A percentile compares a stretch with the other conserved stretches of the same genome.
phyloP scores from a whole-genome alignment of 2,113 vertebrate species.

The Mormyrus lacerda region DNA sequence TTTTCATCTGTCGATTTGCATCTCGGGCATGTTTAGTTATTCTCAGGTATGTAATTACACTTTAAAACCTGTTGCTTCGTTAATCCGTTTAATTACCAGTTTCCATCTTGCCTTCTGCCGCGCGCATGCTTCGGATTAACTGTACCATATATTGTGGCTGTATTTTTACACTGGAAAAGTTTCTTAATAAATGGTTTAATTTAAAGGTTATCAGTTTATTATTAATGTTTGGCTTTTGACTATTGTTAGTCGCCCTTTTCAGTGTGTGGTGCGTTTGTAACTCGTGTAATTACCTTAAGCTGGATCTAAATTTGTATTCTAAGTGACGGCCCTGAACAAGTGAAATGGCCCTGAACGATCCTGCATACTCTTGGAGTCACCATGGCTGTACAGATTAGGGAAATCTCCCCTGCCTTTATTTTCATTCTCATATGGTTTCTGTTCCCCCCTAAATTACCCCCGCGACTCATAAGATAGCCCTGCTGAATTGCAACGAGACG shows the following conservation, averaged over 20 bases:
- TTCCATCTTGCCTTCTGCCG: not conserved
- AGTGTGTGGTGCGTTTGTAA: not conserved
- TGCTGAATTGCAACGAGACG: not conserved
- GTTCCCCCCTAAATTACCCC: not conserved
- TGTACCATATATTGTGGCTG: not conserved
- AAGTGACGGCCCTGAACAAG: not conserved
- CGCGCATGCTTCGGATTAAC: not conserved
- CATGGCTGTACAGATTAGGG: not conserved
- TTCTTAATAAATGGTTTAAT: constrained; percentile 15
- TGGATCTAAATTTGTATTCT: not conserved
- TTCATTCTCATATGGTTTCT: not conserved
- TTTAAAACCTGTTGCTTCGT: not conserved
- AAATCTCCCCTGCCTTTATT: not conserved
- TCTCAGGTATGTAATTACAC: not conserved
- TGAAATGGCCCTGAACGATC: not conserved
- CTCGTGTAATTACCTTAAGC: not conserved
- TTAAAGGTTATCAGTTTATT: not conserved
- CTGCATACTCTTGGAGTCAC: not conserved
- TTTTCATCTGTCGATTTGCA: not conserved
- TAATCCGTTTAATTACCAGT: constrained; percentile 3
- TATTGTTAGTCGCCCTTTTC: not conserved
- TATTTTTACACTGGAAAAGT: constrained; percentile 13
- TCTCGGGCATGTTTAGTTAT: not conserved
- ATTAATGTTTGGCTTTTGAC: not conserved
- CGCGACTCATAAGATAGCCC: not conserved